Evolutionary conservation across 92 coral and sea anemone genomes (phyloP).

Genomic region (Phenganax marumi): DNA sequence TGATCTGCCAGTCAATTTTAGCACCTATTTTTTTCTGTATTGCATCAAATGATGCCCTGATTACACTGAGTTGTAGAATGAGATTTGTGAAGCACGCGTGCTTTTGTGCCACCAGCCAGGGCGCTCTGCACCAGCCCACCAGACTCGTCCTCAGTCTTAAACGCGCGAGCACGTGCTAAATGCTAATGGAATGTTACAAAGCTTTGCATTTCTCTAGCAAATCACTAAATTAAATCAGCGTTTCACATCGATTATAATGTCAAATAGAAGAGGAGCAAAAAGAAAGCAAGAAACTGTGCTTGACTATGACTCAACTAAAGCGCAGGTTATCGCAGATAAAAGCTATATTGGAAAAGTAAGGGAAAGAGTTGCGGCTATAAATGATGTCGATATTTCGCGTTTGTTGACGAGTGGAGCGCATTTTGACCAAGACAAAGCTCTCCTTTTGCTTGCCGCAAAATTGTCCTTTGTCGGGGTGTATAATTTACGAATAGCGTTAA

Average conservation of each 20-base stretch:
- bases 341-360: conserved; percentile 5
- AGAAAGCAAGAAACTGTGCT: background rate
- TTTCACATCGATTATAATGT: background rate
- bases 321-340: background rate
- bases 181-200: no score
- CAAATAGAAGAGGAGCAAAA: conserved; percentile 2
- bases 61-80: no score
- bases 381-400: conserved; percentile 18
- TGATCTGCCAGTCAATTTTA: no score
- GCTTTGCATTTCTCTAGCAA: no score
- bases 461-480: conserved; percentile 33
- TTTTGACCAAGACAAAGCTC: conserved; percentile 42
- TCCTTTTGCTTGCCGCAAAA: conserved; percentile 30
- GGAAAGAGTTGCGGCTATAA: background rate
- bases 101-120: no score
- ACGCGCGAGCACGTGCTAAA: no score
- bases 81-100: no score
- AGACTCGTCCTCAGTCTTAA: no score
- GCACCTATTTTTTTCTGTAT: no score
- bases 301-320: background rate
- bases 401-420: background rate
- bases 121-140: no score
- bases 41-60: no score
- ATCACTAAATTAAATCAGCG: no score
- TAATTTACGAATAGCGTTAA: conserved; percentile 26